phyloP scores from a whole-genome alignment of 2,888 invertebrate species.

The Aplocera efformata region DNA sequence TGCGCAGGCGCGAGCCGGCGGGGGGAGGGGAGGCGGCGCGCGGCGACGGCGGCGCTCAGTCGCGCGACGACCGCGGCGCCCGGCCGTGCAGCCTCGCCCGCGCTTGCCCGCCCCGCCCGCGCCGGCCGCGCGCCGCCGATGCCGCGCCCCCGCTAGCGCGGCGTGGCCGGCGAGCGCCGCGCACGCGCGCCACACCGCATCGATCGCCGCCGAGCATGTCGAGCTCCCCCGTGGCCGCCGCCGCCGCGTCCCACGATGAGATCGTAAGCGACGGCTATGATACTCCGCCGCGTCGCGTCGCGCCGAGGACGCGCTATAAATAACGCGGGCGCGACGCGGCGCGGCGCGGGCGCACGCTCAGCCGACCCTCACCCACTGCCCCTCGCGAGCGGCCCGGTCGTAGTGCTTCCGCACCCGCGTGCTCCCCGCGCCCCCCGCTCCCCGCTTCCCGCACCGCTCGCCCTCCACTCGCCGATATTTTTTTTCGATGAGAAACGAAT shows the following conservation, averaged over 20 bases:
- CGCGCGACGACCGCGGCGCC: slow-evolving; percentile 57
- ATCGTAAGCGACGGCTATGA: slow-evolving; percentile 12
- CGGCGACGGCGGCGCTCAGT: slow-evolving; percentile 39
- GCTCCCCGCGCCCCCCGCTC: not conserved
- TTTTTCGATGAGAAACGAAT: no score
- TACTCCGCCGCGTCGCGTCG: slow-evolving; percentile 13
- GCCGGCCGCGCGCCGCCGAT: slow-evolving; percentile 59
- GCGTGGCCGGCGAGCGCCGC: slow-evolving; percentile 49
- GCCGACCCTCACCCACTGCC: slow-evolving; percentile 66
- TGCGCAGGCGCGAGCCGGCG: slow-evolving; percentile 30
- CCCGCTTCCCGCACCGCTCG: not conserved
- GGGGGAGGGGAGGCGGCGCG: slow-evolving; percentile 33
- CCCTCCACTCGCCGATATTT: no score
- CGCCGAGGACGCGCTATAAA: slow-evolving; percentile 26
- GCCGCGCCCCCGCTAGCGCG: slow-evolving; percentile 58
- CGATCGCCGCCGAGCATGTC: slow-evolving; percentile 27
- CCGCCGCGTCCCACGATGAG: slow-evolving; percentile 23
- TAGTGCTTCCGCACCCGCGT: not conserved
- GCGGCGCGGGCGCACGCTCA: slow-evolving; percentile 25
- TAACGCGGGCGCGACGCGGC: slow-evolving; percentile 29
- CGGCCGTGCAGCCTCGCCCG: slow-evolving; percentile 45
- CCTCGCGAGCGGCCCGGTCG: slow-evolving; percentile 46
- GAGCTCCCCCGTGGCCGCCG: slow-evolving; percentile 20
- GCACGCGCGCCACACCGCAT: slow-evolving; percentile 33
- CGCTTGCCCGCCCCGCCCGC: slow-evolving; percentile 47